These are phyloP conservation scores for Oncopeltus fasciatus DNA, from an alignment of 1,140 invertebrate species.

Conservation along the genomic window DNA sequence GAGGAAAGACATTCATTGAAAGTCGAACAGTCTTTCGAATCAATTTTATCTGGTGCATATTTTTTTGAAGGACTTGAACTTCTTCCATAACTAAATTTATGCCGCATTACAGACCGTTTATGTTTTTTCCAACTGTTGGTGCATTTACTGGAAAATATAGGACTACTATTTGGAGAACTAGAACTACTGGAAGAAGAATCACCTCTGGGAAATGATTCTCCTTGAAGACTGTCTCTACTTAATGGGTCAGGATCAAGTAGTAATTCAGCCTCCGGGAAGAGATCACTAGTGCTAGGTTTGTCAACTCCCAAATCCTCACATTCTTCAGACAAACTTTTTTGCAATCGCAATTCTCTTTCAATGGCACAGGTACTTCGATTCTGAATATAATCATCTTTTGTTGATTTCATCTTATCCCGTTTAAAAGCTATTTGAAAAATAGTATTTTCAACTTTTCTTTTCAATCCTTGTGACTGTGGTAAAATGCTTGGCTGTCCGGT, in stretches of 20 bases:
- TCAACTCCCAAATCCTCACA: slow-evolving; percentile 62
- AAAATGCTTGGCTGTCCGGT: background rate
- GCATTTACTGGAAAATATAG: slow-evolving; percentile 8
- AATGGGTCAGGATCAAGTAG: slow-evolving; percentile 44
- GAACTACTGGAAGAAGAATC: slow-evolving; percentile 21
- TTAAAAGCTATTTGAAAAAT: slow-evolving; percentile 23
- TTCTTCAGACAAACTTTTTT: slow-evolving; percentile 59
- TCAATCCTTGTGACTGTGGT: background rate
- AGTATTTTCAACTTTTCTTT: slow-evolving; percentile 20
- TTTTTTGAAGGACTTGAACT: slow-evolving; percentile 1
- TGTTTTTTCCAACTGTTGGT: slow-evolving; percentile 14
- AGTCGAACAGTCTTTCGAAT: background rate
- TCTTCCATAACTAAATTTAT: background rate
- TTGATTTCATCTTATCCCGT: slow-evolving; percentile 16
- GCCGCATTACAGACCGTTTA: background rate
- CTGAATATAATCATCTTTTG: slow-evolving; percentile 18
- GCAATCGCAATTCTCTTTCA: slow-evolving; percentile 39
- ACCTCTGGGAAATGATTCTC: slow-evolving; percentile 15
- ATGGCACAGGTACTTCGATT: slow-evolving; percentile 28
- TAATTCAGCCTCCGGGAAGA: slow-evolving; percentile 59
- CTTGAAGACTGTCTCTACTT: slow-evolving; percentile 20
- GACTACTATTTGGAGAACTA: slow-evolving; percentile 12
- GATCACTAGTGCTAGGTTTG: slow-evolving; percentile 56
- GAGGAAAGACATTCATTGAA: background rate
- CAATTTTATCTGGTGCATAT: background rate